Base-by-base conservation (phyloP, 1,140 invertebrate genomes). In the Drosophila kurseongensis region DNA sequence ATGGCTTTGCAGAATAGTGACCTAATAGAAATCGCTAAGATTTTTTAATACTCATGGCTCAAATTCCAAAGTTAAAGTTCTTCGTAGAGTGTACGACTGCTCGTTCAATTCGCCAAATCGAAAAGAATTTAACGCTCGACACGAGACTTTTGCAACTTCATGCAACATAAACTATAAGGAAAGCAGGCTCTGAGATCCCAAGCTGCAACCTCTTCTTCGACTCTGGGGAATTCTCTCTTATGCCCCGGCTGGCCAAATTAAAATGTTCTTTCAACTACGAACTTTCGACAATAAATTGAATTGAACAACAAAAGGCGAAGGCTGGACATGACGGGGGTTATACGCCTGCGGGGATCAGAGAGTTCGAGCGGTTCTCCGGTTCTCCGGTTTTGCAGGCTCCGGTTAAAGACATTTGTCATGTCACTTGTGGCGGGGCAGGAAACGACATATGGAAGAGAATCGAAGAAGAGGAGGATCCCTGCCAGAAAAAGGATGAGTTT, bases 261-360 rank as follows among this genome's bases (percentile, higher is more conserved):
- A 91, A 91, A 91, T 91, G 89, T 91, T 91, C 89, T 89, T 91
- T 91, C 89, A 91, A 91, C 89, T 91, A 91, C 89, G 89, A 91
- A 91, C 89, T 91, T 91, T 91, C 84, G 84, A 81, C 75, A 77
- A 91, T 91, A 91, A 91, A 91, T 91, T 91, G 82, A 91, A 78
- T 88, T 88, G 83, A 89, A 84, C 88, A 91, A 91, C 88, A 91
- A 91, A 83, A 78, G 77, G 60, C 75, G 58, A 40, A 54, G 36
- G 67, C 55, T 50, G 38, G 57, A 35, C 18, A 27, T 10, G 62
- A 57, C 35, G 42, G 27, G 41, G 35, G 36, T 6, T 42, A 40
- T 58, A 45, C 66, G 45, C 56, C 36, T 44, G 58, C 50, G 55
- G 50, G 65, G 54, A 50, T 71, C 66, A 60, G 51, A 66, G 60